Conservation (phyloP, 1,140 invertebrate genomes). For the Drosophila leontia region DNA sequence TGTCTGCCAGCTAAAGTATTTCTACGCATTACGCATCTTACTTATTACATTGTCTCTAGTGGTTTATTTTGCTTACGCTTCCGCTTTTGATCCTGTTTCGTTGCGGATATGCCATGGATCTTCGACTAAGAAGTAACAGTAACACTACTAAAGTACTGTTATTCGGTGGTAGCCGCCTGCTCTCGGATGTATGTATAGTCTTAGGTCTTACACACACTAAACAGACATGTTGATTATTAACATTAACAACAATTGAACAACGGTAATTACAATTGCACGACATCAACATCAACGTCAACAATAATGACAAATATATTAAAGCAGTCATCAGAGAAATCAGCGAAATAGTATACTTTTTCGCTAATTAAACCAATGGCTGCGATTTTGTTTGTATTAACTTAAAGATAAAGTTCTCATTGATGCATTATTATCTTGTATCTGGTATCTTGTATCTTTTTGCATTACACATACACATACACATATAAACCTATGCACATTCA, state of each 20-base stretch:
- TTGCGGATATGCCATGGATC: background rate
- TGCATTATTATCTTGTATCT: slow-evolving; percentile 42
- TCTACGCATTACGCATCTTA: background rate
- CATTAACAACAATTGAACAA: slow-evolving; percentile 69
- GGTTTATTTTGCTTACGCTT: background rate
- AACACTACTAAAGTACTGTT: slow-evolving; percentile 62
- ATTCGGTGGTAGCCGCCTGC: slow-evolving; percentile 71
- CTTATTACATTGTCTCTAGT: background rate
- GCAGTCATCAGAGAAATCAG: background rate
- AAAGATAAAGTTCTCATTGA: slow-evolving; percentile 10
- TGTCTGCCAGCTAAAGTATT: background rate
- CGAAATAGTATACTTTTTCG: background rate
- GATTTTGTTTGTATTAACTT: background rate
- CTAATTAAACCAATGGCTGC: slow-evolving; percentile 2
- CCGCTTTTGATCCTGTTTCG: background rate
- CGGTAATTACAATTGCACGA: slow-evolving; percentile 69
- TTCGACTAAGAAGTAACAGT: slow-evolving; percentile 13
- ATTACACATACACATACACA: slow-evolving; percentile 29
- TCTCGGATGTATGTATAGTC: slow-evolving; percentile 48
- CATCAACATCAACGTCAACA: slow-evolving; percentile 51
- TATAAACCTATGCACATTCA: slow-evolving; percentile 53
- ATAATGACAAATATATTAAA: slow-evolving; percentile 13
- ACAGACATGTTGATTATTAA: slow-evolving; percentile 37
- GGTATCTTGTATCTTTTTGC: slow-evolving; percentile 3
- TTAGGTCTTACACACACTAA: slow-evolving; percentile 32